phyloP scores from a whole-genome alignment of 2,113 vertebrate species.

The Peromyscus polionotus region DNA sequence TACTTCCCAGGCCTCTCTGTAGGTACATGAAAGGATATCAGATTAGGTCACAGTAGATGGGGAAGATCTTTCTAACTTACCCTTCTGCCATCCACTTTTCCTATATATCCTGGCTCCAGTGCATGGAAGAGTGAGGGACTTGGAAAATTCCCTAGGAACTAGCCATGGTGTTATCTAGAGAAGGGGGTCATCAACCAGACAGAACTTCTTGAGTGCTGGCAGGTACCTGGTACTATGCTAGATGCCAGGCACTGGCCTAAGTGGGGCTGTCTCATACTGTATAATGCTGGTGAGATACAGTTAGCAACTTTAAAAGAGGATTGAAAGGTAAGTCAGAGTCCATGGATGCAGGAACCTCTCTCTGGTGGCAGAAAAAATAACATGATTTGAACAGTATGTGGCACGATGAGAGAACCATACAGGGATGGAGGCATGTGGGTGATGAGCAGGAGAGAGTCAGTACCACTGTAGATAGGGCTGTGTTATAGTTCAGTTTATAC shows the following conservation, averaged over 20 bases:
- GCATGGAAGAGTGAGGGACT: background rate
- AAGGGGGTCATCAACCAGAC: background rate
- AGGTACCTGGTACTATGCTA: background rate
- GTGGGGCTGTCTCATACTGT: background rate
- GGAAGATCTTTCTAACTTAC: background rate
- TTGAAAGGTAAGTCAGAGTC: background rate
- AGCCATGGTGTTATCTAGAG: background rate
- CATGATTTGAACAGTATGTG: background rate
- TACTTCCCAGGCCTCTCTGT: background rate
- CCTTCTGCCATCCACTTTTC: background rate
- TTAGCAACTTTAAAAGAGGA: background rate
- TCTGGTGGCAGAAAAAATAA: background rate
- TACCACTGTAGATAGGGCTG: background rate
- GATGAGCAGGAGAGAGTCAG: rapidly evolving
- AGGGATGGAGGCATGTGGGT: too few species aligned
- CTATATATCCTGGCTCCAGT: too few species aligned
- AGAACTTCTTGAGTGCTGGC: background rate
- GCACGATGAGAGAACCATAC: background rate
- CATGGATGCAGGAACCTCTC: background rate
- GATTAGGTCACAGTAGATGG: background rate
- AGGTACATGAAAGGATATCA: background rate
- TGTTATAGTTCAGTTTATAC: background rate
- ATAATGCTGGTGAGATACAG: background rate
- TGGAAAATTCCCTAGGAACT: background rate
- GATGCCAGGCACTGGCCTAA: too few species aligned